Evolutionary conservation across 2,888 invertebrate species (phyloP).

Genomic region (Exephanes ischioxanthus): DNA sequence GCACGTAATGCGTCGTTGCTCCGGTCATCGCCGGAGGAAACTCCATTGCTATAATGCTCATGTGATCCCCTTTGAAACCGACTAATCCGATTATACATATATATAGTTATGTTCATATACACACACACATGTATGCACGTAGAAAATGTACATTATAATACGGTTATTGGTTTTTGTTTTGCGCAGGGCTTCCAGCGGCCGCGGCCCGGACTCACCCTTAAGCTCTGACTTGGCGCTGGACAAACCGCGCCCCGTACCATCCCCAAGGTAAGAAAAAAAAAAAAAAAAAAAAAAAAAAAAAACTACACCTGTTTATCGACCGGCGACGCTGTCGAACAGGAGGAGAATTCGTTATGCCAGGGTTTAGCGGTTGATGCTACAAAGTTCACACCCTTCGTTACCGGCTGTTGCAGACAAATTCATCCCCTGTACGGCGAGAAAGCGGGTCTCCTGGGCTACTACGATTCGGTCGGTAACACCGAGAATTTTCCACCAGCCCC

Average conservation of each 20-base stretch:
- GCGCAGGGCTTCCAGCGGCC: slow-evolving; percentile 83
- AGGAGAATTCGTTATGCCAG: not conserved
- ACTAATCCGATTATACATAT: slow-evolving; percentile 23
- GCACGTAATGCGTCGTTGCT: slow-evolving; percentile 55
- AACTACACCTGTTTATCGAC: slow-evolving; percentile 66
- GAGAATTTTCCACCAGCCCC: slow-evolving; percentile 84
- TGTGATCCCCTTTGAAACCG: slow-evolving; percentile 19
- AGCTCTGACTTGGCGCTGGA: slow-evolving; percentile 81
- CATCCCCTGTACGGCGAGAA: slow-evolving; percentile 84
- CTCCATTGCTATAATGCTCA: not conserved
- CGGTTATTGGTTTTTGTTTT: slow-evolving; percentile 45
- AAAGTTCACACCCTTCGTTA: slow-evolving; percentile 69
- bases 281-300: not conserved
- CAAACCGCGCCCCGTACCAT: slow-evolving; percentile 82
- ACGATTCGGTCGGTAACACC: slow-evolving; percentile 82
- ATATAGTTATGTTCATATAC: not conserved
- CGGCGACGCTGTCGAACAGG: not conserved
- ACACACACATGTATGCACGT: not conserved
- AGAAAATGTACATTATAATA: slow-evolving; percentile 19
- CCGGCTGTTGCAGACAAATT: slow-evolving; percentile 83
- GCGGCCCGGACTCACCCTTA: slow-evolving; percentile 80
- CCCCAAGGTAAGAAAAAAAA: slow-evolving; percentile 79
- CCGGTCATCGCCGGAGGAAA: slow-evolving; percentile 18
- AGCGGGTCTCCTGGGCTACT: slow-evolving; percentile 83
- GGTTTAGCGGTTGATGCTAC: not conserved